Conservation (phyloP, 2,888 invertebrate species). For the Hirtodrosophila confusa region DNA sequence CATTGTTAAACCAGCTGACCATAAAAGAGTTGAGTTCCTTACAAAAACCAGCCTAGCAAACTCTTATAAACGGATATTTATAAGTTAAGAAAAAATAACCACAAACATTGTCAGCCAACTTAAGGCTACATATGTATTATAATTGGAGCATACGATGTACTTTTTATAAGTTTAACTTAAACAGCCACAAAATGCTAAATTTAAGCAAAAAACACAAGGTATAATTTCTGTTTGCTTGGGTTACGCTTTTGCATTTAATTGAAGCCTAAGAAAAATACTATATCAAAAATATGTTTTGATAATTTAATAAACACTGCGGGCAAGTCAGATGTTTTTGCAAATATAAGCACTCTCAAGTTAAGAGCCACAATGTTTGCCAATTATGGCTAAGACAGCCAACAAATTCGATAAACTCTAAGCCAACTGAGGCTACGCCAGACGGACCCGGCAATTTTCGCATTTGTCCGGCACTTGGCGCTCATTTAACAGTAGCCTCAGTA, state of each 20-base stretch:
- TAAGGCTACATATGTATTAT: not conserved
- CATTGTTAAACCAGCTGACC: too few relatives aligned
- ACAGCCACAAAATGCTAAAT: constrained; percentile 1
- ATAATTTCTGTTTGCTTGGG: too few relatives aligned
- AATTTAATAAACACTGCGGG: not conserved
- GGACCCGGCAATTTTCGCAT: constrained; percentile 62
- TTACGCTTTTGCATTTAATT: too few relatives aligned
- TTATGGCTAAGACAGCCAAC: constrained; percentile 22
- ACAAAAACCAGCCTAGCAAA: too few relatives aligned
- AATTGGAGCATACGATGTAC: not conserved
- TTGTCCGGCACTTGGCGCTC: constrained; percentile 70
- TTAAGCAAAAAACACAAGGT: not conserved
- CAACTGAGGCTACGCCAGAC: constrained; percentile 5
- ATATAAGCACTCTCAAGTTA: constrained; percentile 23
- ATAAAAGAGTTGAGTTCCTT: too few relatives aligned
- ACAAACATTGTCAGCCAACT: not conserved
- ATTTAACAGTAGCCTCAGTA: constrained; percentile 69
- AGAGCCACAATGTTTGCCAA: constrained; percentile 22
- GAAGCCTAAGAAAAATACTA: not conserved
- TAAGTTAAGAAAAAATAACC: not conserved
- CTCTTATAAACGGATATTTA: too few relatives aligned
- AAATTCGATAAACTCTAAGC: constrained; percentile 29
- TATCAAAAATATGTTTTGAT: constrained; percentile 13
- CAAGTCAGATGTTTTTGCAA: too few relatives aligned
- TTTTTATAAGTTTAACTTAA: not conserved